Evolutionary conservation across 2,113 vertebrate species (phyloP).

Genomic region (Eclectus roratus): DNA sequence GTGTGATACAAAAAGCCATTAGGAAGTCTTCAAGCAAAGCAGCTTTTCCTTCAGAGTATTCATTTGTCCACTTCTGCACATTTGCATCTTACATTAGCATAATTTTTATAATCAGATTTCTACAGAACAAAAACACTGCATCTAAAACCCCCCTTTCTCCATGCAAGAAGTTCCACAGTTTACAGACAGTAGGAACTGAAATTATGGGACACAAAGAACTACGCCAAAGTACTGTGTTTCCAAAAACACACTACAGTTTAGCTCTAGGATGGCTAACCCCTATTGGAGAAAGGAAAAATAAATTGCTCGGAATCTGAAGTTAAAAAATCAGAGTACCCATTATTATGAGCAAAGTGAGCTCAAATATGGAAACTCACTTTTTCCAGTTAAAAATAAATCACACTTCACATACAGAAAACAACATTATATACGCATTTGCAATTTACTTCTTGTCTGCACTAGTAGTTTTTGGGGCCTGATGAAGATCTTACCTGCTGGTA

Average conservation of each 20-base stretch:
- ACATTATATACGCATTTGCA: not conserved
- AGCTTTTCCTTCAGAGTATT: conserved; percentile 16
- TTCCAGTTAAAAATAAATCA: not conserved
- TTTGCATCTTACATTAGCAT: conserved; percentile 5
- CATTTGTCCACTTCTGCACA: not conserved
- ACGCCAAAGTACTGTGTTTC: not conserved
- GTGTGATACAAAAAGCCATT: conserved; percentile 25
- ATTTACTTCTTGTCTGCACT: not conserved
- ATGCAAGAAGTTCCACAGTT: not conserved
- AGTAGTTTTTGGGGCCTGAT: not conserved
- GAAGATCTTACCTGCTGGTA: conserved; percentile 84
- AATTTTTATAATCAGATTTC: not conserved
- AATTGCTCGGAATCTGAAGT: not conserved
- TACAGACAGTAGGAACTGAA: not conserved
- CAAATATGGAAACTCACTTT: not conserved
- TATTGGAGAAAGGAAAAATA: not conserved
- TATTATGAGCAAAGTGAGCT: not conserved
- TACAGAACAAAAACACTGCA: not conserved
- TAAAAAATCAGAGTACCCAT: not conserved
- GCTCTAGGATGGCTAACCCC: not conserved
- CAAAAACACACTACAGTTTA: not conserved
- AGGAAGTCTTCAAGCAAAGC: conserved; percentile 33
- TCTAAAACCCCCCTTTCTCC: not conserved
- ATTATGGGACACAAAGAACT: not conserved
- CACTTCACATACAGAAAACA: not conserved